Evolutionary conservation across 2,888 invertebrate species (phyloP).

Genomic region (Drosophila borborema): DNA sequence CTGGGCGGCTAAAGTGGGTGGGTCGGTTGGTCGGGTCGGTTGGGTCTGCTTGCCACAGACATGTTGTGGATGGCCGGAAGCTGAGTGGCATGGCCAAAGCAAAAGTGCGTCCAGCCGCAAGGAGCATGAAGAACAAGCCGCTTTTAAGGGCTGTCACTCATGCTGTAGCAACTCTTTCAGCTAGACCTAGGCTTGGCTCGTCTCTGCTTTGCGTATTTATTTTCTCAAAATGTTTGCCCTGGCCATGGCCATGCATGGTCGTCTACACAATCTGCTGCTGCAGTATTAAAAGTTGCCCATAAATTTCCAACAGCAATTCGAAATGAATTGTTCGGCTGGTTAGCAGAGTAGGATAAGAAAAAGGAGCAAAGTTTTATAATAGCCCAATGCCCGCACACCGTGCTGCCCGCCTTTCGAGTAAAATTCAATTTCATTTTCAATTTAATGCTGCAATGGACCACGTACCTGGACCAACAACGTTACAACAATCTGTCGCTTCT

Average conservation of each 20-base stretch:
- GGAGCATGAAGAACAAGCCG: conserved; percentile 20
- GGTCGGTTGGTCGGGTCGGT: neutral
- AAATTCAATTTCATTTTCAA: conserved; percentile 79
- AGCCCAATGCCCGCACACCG: conserved; percentile 32
- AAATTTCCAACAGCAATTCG: conserved; percentile 62
- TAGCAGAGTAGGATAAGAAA: conserved; percentile 33
- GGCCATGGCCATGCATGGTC: conserved; percentile 16
- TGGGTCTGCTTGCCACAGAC: neutral
- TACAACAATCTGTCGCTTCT: conserved; percentile 36
- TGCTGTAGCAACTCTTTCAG: neutral
- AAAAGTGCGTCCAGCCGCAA: conserved; percentile 10
- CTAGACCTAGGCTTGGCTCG: neutral
- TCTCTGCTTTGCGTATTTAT: conserved; percentile 20
- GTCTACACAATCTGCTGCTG: conserved; percentile 56
- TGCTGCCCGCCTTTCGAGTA: neutral
- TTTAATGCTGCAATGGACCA: conserved; percentile 75
- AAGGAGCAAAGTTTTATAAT: conserved; percentile 64
- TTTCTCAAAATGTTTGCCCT: conserved; percentile 37
- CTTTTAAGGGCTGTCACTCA: conserved; percentile 56
- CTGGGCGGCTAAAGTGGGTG: conserved; percentile 1
- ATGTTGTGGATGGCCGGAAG: conserved; percentile 28
- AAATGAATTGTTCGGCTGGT: conserved; percentile 69
- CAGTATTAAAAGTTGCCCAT: conserved; percentile 66
- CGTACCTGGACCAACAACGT: conserved; percentile 44
- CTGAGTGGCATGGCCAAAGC: conserved; percentile 1